phyloP scores from a whole-genome alignment of 2,888 invertebrate species.

The Sinodicranocentrus sp. region DNA sequence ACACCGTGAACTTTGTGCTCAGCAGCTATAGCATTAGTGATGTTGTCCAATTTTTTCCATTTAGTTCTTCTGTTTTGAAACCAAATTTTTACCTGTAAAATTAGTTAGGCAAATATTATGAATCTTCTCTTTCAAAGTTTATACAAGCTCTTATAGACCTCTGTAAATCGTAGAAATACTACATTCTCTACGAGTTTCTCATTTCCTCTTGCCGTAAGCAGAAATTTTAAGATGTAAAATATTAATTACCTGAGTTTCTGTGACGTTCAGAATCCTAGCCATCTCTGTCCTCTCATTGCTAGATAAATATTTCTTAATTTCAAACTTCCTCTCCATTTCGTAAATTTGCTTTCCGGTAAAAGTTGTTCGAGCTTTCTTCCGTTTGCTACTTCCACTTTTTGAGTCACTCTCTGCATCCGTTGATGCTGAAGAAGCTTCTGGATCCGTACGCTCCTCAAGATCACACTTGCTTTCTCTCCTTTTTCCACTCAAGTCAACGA shows the following conservation, averaged over 20 bases:
- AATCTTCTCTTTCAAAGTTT: no score
- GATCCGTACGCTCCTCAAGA: constrained; percentile 14
- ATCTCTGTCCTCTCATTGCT: constrained; percentile 96
- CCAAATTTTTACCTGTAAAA: constrained; percentile 92
- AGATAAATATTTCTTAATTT: constrained; percentile 95
- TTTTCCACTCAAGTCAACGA: constrained; percentile 60
- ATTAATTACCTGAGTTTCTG: constrained; percentile 98
- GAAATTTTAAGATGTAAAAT: no score
- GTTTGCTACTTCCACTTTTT: constrained; percentile 80
- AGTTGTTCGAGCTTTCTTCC: constrained; percentile 94
- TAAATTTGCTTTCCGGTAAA: constrained; percentile 98
- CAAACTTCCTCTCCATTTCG: constrained; percentile 97
- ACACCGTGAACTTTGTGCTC: constrained; percentile 84
- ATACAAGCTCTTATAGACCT: no score
- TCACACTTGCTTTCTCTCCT: background rate
- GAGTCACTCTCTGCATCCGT: constrained; percentile 51
- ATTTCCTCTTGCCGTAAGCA: no score
- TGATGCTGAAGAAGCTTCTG: constrained; percentile 27
- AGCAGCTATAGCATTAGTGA: constrained; percentile 91
- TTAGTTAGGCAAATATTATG: constrained; percentile 52
- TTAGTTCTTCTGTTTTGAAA: constrained; percentile 91
- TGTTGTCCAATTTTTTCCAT: constrained; percentile 96
- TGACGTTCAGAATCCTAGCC: constrained; percentile 95
- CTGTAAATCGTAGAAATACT: no score
- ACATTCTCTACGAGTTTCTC: no score